Evolutionary conservation across 2,888 invertebrate genomes (phyloP).

Genomic region (Hyppa rectilinea): DNA sequence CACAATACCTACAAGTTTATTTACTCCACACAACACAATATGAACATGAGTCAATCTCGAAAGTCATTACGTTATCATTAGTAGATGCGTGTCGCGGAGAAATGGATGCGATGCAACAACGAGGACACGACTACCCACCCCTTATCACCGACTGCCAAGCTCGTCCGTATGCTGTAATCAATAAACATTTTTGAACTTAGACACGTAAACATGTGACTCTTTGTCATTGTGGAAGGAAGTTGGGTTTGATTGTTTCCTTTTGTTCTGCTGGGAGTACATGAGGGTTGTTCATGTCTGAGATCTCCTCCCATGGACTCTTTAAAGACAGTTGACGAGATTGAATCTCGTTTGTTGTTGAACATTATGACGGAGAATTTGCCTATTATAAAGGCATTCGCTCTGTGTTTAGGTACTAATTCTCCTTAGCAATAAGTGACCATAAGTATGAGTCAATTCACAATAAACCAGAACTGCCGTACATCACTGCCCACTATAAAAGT

Average conservation of each 20-base stretch:
- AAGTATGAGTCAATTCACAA: neutral
- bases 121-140: constrained; percentile 66
- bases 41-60: constrained; percentile 84
- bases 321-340: neutral
- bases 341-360: no score
- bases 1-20: constrained; percentile 70
- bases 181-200: constrained; percentile 84
- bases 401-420: neutral
- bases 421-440: neutral
- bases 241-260: constrained; percentile 27
- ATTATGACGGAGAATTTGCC: neutral
- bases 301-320: neutral
- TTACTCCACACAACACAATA: constrained; percentile 80
- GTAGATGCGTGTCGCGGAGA: constrained; percentile 77
- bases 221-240: constrained; percentile 60
- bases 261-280: neutral
- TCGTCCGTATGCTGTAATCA: constrained; percentile 81
- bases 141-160: constrained; percentile 77
- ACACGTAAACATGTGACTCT: constrained; percentile 72
- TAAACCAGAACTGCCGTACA: neutral
- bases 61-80: constrained; percentile 86
- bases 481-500: neutral
- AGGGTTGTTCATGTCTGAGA: neutral
- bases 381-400: neutral
- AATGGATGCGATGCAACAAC: constrained; percentile 78